These are phyloP conservation scores for Brenthis ino DNA, from an alignment of 2,888 invertebrate species.

Conservation along the genomic window DNA sequence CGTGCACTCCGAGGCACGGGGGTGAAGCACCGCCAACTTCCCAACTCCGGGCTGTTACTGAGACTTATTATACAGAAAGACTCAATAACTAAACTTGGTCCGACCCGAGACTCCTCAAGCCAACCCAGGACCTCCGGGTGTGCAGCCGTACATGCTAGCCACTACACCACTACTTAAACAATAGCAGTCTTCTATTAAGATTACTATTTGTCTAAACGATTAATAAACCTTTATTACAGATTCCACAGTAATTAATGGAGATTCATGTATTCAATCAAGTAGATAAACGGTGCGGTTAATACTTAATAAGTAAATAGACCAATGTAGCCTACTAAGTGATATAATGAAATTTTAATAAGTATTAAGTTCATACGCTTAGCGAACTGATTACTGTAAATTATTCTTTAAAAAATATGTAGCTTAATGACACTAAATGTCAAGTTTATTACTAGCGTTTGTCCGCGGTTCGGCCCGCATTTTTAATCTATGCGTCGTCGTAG, in stretches of 20 bases:
- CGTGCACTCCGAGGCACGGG: no score
- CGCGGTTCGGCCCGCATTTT: no score
- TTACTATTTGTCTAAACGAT: background rate
- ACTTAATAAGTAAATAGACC: conserved; percentile 6
- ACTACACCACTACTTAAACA: background rate
- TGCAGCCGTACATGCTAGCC: no score
- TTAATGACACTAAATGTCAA: no score
- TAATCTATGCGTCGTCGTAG: no score
- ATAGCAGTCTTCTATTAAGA: background rate
- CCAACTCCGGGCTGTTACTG: no score
- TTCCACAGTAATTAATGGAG: conserved; percentile 10
- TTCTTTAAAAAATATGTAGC: background rate
- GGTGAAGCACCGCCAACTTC: no score
- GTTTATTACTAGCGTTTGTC: no score
- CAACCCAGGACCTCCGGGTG: no score
- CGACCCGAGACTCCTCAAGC: no score
- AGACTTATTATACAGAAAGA: no score
- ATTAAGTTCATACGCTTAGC: background rate
- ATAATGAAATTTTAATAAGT: conserved; percentile 10
- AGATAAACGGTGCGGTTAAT: conserved; percentile 14
- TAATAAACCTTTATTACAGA: conserved; percentile 7
- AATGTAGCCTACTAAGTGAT: background rate
- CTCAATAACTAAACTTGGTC: no score
- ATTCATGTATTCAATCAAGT: conserved; percentile 8
- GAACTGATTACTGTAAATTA: background rate